phyloP scores from a whole-genome alignment of 2,888 invertebrate species.

The Plebejus argus region DNA sequence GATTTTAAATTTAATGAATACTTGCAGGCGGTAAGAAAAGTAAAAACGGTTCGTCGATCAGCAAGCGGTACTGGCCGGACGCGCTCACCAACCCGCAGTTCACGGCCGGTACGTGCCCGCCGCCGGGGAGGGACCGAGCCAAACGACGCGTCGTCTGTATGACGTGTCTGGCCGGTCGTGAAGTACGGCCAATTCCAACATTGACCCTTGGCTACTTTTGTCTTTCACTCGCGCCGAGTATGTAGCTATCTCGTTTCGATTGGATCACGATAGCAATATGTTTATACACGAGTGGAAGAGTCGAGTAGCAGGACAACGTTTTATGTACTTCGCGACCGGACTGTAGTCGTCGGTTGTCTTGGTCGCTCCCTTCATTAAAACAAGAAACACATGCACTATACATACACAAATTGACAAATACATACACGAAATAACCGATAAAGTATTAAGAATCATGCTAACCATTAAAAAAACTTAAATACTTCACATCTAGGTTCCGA shows the following conservation, averaged over 20 bases:
- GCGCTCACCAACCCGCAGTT: conserved; percentile 84
- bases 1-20: conserved; percentile 16
- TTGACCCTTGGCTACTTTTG: no score
- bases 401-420: neutral
- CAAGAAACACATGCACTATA: neutral
- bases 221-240: no score
- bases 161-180: neutral
- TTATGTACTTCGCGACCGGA: neutral
- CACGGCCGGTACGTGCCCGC: conserved; percentile 73
- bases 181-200: neutral
- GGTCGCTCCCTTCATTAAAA: neutral
- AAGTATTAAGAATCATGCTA: no score
- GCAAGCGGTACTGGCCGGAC: conserved; percentile 88
- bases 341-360: neutral
- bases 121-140: neutral
- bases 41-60: conserved; percentile 82
- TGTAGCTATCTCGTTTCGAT: no score
- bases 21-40: conserved; percentile 79
- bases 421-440: neutral
- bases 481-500: neutral
- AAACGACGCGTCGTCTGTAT: neutral
- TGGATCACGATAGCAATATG: no score
- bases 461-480: no score
- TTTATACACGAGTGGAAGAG: no score
- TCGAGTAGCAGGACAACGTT: no score